Conservation (phyloP, 2,797 vertebrate species). For the Rhynchotus rufescens region DNA sequence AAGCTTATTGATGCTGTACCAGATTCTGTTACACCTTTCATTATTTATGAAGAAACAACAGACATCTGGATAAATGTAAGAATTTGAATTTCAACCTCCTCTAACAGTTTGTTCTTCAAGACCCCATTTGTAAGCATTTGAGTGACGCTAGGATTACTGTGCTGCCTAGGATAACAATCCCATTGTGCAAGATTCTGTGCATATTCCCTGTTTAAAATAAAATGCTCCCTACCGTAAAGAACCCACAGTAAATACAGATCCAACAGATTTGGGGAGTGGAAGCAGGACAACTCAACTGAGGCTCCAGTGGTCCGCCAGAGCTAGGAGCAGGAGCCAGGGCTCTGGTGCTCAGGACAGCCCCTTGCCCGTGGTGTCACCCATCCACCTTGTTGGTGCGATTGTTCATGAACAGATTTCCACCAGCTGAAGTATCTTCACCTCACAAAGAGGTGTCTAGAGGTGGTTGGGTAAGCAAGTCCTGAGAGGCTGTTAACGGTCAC, state of each 20-base stretch:
- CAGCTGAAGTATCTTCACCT: neutral
- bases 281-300: neutral
- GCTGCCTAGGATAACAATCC: neutral
- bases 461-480: neutral
- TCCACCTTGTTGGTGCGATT: neutral
- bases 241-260: neutral
- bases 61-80: slow-evolving; percentile 88
- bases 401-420: neutral
- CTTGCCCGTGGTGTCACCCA: neutral
- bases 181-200: neutral
- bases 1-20: slow-evolving; percentile 80
- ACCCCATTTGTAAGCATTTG: neutral
- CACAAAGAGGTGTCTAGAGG: neutral
- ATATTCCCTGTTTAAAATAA: neutral
- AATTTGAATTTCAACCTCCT: slow-evolving; percentile 26
- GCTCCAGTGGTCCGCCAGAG: neutral
- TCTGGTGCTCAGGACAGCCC: neutral
- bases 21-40: slow-evolving; percentile 82
- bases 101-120: neutral
- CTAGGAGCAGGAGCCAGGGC: neutral
- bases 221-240: neutral
- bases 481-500: neutral
- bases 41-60: slow-evolving; percentile 86
- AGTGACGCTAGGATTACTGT: accelerated
- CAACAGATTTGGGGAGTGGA: neutral